phyloP scores from a whole-genome alignment of 1,140 invertebrate genomes.

The Fopius arisanus region DNA sequence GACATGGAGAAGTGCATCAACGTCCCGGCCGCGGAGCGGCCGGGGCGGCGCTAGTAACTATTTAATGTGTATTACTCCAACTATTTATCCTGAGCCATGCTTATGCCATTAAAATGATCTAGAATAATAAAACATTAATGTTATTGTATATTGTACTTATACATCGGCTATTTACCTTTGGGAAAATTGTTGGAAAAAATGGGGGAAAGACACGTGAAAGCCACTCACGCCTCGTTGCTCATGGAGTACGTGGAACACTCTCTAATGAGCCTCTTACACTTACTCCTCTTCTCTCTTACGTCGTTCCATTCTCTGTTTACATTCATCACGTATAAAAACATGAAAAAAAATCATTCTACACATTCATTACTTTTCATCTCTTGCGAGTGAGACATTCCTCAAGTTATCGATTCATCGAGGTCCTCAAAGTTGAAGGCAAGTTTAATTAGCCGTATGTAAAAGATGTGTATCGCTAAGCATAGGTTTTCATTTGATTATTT shows the following conservation, averaged over 20 bases:
- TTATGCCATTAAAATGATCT: too few species aligned
- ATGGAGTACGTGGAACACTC: constrained; percentile 65
- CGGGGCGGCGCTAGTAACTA: too few species aligned
- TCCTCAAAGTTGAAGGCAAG: neutral
- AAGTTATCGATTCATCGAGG: neutral
- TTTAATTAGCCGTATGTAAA: neutral
- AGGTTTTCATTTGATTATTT: too few species aligned
- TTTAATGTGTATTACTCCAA: too few species aligned
- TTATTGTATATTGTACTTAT: neutral
- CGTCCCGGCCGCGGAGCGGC: too few species aligned
- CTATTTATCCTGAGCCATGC: too few species aligned
- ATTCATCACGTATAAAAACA: constrained; percentile 31
- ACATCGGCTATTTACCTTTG: neutral
- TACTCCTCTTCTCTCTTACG: constrained; percentile 52
- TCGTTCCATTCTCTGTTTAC: constrained; percentile 44
- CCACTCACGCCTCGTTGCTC: constrained; percentile 63
- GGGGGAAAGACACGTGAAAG: constrained; percentile 60
- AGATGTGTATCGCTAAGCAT: neutral
- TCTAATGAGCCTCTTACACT: constrained; percentile 61
- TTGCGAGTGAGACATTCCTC: neutral
- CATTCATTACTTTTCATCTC: neutral
- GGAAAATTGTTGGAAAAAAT: constrained; percentile 44
- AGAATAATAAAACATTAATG: too few species aligned
- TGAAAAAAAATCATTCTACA: too few species aligned
- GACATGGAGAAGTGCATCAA: too few species aligned